These are phyloP conservation scores for Chelonoidis abingdonii DNA, from an alignment of 2,113 vertebrate genomes.

Conservation along the genomic window DNA sequence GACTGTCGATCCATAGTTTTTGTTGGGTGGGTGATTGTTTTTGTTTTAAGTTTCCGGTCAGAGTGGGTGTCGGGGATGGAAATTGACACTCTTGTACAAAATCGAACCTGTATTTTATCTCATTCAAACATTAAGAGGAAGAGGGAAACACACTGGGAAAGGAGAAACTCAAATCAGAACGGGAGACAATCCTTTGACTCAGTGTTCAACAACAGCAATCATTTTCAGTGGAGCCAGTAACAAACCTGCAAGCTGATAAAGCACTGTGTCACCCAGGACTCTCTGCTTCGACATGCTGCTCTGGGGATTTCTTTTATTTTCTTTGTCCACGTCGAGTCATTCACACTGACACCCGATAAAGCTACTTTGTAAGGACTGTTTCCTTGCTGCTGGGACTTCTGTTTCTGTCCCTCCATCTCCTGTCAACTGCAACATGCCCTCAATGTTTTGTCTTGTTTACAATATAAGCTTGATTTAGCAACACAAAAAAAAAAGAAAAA, in stretches of 20 bases:
- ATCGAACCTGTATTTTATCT: neutral
- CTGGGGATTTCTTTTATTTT: neutral
- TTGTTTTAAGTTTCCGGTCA: neutral
- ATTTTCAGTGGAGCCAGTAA: neutral
- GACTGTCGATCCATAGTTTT: neutral
- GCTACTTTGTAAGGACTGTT: constrained; percentile 61
- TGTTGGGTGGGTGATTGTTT: constrained; percentile 29
- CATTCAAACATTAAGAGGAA: neutral
- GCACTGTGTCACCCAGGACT: neutral
- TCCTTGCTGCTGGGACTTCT: constrained; percentile 68
- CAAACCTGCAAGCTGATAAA: neutral
- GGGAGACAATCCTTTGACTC: constrained; percentile 61
- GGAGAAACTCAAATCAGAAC: constrained; percentile 46
- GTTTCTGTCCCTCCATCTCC: constrained; percentile 52
- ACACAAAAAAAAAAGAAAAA: neutral
- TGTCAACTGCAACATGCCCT: constrained; percentile 62
- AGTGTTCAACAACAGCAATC: constrained; percentile 48
- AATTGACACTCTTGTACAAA: neutral
- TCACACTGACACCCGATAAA: constrained; percentile 38
- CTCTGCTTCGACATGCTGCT: constrained; percentile 16
- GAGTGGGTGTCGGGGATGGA: neutral
- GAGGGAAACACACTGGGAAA: neutral
- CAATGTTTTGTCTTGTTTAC: constrained; percentile 78
- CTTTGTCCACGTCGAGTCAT: constrained; percentile 35
- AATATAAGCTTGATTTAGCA: constrained; percentile 72